Percentiles rank a stretch among this genome's conserved stretches.
Conservation (phyloP, 2,888 invertebrate genomes). For the Mylabris sibirica region DNA sequence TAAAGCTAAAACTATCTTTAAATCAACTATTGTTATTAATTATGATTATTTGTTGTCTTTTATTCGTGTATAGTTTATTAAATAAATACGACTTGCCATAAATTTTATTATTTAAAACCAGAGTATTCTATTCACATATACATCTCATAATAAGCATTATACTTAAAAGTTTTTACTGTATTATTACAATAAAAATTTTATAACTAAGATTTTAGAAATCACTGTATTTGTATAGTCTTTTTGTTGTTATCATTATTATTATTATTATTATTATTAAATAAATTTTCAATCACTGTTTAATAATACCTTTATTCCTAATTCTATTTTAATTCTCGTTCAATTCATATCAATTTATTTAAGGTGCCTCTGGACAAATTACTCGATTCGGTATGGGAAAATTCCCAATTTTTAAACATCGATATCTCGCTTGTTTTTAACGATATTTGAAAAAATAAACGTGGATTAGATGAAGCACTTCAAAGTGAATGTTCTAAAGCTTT, state of each 20-base stretch:
- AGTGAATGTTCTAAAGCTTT: too few species aligned
- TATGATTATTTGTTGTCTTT: not conserved
- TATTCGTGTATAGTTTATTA: conserved; percentile 23
- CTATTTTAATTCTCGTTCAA: not conserved
- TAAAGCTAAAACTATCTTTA: not conserved
- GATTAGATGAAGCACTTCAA: too few species aligned
- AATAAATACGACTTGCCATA: conserved; percentile 12
- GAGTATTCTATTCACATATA: conserved; percentile 35
- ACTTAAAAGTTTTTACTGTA: conserved; percentile 30
- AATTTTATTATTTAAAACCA: not conserved
- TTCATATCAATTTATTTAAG: conserved; percentile 11
- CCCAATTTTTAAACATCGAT: too few species aligned
- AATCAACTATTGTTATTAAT: not conserved
- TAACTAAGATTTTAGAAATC: conserved; percentile 42
- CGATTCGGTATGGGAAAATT: too few species aligned
- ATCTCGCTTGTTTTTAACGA: too few species aligned
- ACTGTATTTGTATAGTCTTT: conserved; percentile 50
- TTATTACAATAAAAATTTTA: conserved; percentile 37
- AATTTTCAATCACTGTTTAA: conserved; percentile 11
- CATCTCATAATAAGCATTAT: conserved; percentile 28
- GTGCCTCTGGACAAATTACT: too few species aligned
- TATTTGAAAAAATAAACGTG: too few species aligned
- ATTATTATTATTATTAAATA: conserved; percentile 26
- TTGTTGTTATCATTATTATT: conserved; percentile 47
- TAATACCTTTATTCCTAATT: not conserved